These are phyloP conservation scores for Xenopus petersii DNA, from an alignment of 2,797 vertebrate genomes.

Conservation along the genomic window DNA sequence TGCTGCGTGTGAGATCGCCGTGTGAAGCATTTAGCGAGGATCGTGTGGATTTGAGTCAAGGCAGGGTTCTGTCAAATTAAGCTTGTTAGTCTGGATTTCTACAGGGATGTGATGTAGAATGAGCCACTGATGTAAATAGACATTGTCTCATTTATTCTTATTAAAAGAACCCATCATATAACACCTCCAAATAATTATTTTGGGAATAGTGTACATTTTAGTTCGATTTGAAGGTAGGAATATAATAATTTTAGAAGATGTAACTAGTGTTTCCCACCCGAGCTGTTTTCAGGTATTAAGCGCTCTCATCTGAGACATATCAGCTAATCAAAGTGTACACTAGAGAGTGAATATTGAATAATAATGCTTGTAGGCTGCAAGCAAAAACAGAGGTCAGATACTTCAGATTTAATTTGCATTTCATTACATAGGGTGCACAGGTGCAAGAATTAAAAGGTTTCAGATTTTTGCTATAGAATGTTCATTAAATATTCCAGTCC, in stretches of 20 bases:
- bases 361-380: conserved; percentile 52
- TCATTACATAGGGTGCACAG: conserved; percentile 55
- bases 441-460: conserved; percentile 60
- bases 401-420: conserved; percentile 62
- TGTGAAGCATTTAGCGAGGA: too few relatives aligned
- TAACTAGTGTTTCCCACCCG: background rate
- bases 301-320: conserved; percentile 35
- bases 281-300: conserved; percentile 21
- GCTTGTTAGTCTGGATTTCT: background rate
- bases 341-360: conserved; percentile 46
- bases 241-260: background rate
- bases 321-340: conserved; percentile 44
- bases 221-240: too few relatives aligned
- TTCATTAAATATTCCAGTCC: conserved; percentile 65
- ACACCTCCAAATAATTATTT: too few relatives aligned
- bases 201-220: too few relatives aligned
- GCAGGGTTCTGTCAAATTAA: background rate
- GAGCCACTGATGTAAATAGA: too few relatives aligned
- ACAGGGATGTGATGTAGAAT: too few relatives aligned
- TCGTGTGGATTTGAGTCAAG: background rate
- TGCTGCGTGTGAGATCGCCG: too few relatives aligned
- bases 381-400: conserved; percentile 57
- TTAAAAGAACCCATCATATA: too few relatives aligned
- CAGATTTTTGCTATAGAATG: conserved; percentile 54
- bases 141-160: too few relatives aligned